Evolutionary conservation across 2,888 invertebrate genomes (phyloP).

Genomic region (Quadroppia sp.): DNA sequence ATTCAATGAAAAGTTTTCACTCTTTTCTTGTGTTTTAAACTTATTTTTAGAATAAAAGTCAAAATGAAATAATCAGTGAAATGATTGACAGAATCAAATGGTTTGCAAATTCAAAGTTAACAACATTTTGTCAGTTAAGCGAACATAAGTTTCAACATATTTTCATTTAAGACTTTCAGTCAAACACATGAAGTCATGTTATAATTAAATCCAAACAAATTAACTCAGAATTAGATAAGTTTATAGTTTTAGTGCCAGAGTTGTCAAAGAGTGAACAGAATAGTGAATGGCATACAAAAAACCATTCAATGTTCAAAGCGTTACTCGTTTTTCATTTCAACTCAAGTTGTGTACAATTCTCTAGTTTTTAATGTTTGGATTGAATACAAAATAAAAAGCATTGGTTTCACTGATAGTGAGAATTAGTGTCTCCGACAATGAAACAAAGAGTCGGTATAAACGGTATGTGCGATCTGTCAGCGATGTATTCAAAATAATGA

Average conservation of each 20-base stretch:
- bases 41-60: no score
- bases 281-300: neutral
- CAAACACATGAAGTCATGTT: neutral
- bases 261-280: neutral
- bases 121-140: neutral
- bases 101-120: no score
- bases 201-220: constrained; percentile 17
- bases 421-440: constrained; percentile 12
- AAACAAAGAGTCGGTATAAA: neutral
- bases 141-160: neutral
- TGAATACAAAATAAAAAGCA: neutral
- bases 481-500: constrained; percentile 17
- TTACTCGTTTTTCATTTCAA: neutral
- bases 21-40: no score
- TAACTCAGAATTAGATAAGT: neutral
- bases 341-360: neutral
- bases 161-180: neutral
- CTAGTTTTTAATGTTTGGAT: constrained; percentile 1
- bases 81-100: no score
- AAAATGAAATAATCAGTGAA: no score
- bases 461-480: neutral
- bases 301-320: neutral
- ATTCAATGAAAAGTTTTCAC: neutral
- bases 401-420: constrained; percentile 35
- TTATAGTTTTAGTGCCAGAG: neutral